phyloP scores from a whole-genome alignment of 2,888 invertebrate species.

The Esperia sulphurella region DNA sequence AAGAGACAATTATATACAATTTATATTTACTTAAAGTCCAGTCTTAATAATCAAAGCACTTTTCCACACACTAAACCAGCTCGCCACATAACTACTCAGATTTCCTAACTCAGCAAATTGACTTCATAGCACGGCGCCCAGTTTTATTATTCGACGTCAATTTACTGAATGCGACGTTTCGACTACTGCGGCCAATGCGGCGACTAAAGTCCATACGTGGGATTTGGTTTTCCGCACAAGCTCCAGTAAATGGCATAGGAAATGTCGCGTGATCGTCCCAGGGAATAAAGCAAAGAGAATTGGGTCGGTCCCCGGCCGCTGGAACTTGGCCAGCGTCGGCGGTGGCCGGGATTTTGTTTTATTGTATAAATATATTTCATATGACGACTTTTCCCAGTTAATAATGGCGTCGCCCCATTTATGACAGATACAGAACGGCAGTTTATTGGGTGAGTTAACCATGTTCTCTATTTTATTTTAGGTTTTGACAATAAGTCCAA shows the following conservation, averaged over 20 bases:
- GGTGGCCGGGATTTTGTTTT: conserved; percentile 3
- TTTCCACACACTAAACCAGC: too few relatives aligned
- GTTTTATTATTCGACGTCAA: too few relatives aligned
- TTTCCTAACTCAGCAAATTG: too few relatives aligned
- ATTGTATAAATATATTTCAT: conserved; percentile 6
- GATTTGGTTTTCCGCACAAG: conserved; percentile 36
- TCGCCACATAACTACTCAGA: too few relatives aligned
- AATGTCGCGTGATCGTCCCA: conserved; percentile 57
- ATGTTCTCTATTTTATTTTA: too few relatives aligned
- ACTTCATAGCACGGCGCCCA: too few relatives aligned
- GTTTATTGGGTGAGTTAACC: conserved; percentile 2
- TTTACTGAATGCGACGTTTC: too few relatives aligned
- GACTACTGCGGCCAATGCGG: neutral
- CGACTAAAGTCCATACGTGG: conserved; percentile 16
- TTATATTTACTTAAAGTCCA: too few relatives aligned
- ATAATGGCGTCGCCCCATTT: conserved; percentile 14
- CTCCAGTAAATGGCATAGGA: conserved; percentile 50
- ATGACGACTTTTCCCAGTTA: conserved; percentile 3
- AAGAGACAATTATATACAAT: too few relatives aligned
- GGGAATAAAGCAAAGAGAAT: conserved; percentile 65
- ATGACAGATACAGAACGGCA: conserved; percentile 15
- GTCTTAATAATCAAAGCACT: too few relatives aligned
- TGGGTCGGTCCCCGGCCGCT: conserved; percentile 48
- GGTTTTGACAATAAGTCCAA: too few relatives aligned
- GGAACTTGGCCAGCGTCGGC: conserved; percentile 3